Percentiles rank a stretch among this genome's conserved stretches.
phyloP scores from a whole-genome alignment of 2,888 invertebrate genomes.

The Crioceris asparagi region DNA sequence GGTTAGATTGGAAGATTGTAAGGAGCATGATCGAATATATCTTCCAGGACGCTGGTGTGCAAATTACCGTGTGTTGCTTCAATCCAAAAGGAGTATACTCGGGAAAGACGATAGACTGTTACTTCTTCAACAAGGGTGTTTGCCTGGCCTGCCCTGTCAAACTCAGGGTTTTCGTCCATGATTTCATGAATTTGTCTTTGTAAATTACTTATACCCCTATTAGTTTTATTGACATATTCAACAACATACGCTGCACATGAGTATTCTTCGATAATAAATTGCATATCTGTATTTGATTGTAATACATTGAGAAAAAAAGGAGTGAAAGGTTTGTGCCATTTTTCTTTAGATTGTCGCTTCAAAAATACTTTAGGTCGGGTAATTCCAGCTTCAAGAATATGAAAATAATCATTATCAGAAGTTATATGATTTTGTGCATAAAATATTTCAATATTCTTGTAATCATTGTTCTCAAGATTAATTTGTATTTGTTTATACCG shows the following conservation, averaged over 20 bases:
- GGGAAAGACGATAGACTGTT: no score
- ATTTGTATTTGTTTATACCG: constrained; percentile 10
- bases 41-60: no score
- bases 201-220: constrained; percentile 31
- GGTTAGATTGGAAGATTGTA: no score
- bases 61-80: no score
- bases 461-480: constrained; percentile 16
- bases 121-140: no score
- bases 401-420: constrained; percentile 20
- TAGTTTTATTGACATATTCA: no score
- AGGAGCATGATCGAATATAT: no score
- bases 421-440: constrained; percentile 12
- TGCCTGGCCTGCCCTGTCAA: constrained; percentile 20
- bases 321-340: constrained; percentile 34
- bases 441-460: constrained; percentile 16
- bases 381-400: constrained; percentile 18
- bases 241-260: no score
- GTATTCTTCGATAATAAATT: constrained; percentile 35
- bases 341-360: constrained; percentile 29
- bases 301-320: constrained; percentile 29
- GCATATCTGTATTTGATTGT: constrained; percentile 34
- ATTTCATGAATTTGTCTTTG: constrained; percentile 26
- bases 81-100: no score
- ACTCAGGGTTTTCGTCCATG: constrained; percentile 31
- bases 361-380: constrained; percentile 29